These are phyloP conservation scores for Lasaia peninsularis DNA, from an alignment of 1,140 invertebrate species.

Conservation along the genomic window DNA sequence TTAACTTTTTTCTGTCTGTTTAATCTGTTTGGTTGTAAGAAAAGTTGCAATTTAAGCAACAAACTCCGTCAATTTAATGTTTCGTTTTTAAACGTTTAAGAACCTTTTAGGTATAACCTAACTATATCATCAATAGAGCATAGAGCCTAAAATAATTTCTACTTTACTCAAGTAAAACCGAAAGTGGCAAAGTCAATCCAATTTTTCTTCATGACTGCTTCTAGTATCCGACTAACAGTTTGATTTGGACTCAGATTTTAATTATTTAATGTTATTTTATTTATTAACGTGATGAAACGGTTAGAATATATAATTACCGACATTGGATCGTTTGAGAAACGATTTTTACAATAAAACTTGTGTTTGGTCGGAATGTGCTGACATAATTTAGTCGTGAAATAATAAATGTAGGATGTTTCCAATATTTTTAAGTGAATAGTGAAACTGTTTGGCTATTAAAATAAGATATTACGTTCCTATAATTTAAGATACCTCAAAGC, in stretches of 20 bases:
- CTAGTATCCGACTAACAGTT: neutral
- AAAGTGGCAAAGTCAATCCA: neutral
- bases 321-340: neutral
- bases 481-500: slow-evolving; percentile 28
- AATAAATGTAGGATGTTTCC: neutral
- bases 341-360: neutral
- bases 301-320: neutral
- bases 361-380: neutral
- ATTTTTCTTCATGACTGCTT: neutral
- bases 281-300: neutral
- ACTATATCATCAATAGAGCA: too few species aligned
- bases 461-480: slow-evolving; percentile 53
- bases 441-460: slow-evolving; percentile 20
- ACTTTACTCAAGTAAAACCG: neutral
- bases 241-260: slow-evolving; percentile 1
- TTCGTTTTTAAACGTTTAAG: too few species aligned
- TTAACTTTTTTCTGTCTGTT: too few species aligned
- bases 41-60: too few species aligned
- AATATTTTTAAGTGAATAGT: slow-evolving; percentile 1
- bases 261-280: slow-evolving; percentile 5
- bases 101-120: too few species aligned
- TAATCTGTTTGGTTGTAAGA: too few species aligned
- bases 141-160: neutral
- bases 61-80: too few species aligned
- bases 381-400: neutral